Evolutionary conservation across 2,113 vertebrate species (phyloP).

Genomic region (Trachemys scripta): DNA sequence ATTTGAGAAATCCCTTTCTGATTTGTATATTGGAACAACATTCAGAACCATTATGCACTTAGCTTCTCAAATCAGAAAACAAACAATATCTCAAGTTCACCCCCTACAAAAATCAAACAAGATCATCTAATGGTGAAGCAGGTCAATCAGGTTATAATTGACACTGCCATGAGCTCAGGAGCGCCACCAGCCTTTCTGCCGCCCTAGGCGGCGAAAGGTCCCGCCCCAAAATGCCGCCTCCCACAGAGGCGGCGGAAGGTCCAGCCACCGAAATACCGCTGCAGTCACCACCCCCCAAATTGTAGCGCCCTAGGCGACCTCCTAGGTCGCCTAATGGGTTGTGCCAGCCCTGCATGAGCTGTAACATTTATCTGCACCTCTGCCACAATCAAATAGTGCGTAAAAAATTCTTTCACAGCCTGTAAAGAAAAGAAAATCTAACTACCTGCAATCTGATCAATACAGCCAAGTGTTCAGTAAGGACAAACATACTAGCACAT

Average conservation of each 20-base stretch:
- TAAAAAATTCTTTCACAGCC: background rate
- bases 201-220: no score
- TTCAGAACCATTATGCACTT: background rate
- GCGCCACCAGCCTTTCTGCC: no score
- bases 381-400: background rate
- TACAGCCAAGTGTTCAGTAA: background rate
- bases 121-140: background rate
- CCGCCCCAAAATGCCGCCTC: no score
- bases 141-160: background rate
- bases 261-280: no score
- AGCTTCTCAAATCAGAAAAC: background rate
- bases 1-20: background rate
- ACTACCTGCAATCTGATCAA: background rate
- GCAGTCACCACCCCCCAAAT: no score
- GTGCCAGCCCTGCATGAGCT: background rate
- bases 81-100: background rate
- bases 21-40: background rate
- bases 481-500: background rate
- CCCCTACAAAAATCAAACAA: fast-evolving
- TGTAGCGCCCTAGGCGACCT: no score
- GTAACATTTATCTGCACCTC: background rate
- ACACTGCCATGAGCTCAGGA: background rate
- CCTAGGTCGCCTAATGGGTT: no score
- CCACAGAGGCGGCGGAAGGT: no score
- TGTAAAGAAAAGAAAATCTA: background rate